Evolutionary conservation across 2,888 invertebrate species (phyloP).

Genomic region (Brachynemurus nebulosus): DNA sequence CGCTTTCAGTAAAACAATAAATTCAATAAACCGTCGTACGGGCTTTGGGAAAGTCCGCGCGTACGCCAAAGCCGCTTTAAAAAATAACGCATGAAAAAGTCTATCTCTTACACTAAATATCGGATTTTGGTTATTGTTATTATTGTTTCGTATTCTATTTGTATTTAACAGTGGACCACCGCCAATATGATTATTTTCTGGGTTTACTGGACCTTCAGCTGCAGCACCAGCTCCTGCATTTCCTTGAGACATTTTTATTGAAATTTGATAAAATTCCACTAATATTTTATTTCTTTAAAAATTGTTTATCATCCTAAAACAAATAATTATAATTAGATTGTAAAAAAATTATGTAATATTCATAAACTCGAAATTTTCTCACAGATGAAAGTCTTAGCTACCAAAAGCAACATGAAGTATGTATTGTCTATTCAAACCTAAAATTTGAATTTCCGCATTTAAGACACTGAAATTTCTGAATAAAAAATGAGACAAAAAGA

Average conservation of each 20-base stretch:
- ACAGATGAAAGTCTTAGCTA: no score
- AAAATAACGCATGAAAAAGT: constrained; percentile 88
- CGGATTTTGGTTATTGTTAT: constrained; percentile 54
- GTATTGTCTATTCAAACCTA: no score
- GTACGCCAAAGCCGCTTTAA: constrained; percentile 83
- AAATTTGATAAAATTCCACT: background rate
- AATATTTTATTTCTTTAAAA: background rate
- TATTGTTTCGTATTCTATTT: constrained; percentile 39
- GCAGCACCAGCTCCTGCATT: constrained; percentile 8
- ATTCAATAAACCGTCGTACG: constrained; percentile 69
- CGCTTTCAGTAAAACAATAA: constrained; percentile 67
- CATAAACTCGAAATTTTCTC: no score
- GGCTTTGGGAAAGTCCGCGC: constrained; percentile 79
- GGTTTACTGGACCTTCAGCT: constrained; percentile 27
- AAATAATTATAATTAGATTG: no score
- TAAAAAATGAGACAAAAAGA: no score
- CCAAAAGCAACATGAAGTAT: no score
- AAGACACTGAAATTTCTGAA: no score
- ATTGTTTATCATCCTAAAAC: no score
- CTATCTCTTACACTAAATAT: constrained; percentile 78
- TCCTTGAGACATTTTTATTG: constrained; percentile 7
- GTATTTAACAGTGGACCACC: constrained; percentile 40
- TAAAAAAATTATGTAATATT: no score
- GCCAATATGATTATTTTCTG: constrained; percentile 38
- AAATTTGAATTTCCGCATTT: no score